These are phyloP conservation scores for Battus philenor DNA, from an alignment of 1,140 invertebrate species.

Conservation along the genomic window DNA sequence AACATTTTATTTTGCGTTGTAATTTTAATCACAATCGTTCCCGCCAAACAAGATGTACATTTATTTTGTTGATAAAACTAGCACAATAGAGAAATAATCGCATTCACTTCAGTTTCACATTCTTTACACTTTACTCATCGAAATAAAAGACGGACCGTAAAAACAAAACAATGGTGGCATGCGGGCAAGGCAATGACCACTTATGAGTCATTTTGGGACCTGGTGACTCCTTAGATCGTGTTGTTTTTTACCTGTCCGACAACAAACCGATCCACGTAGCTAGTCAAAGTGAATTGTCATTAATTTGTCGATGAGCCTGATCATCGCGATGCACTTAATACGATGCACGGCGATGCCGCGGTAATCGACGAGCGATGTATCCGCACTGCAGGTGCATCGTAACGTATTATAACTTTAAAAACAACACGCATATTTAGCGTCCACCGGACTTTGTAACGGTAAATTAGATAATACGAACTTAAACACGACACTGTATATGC, in stretches of 20 bases:
- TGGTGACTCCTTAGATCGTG: conserved; percentile 42
- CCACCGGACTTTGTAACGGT: conserved; percentile 49
- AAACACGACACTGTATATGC: conserved; percentile 34
- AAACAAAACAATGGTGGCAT: conserved; percentile 68
- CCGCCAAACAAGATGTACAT: conserved; percentile 16
- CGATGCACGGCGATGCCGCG: conserved; percentile 31
- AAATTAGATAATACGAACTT: conserved; percentile 46
- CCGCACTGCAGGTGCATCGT: conserved; percentile 66
- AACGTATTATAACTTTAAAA: conserved; percentile 48
- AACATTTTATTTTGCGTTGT: conserved; percentile 8
- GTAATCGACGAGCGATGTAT: conserved; percentile 36
- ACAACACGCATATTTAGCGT: conserved; percentile 48
- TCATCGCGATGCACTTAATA: conserved; percentile 38
- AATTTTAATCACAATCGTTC: conserved; percentile 16
- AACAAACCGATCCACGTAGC: conserved; percentile 37
- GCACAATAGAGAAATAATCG: conserved; percentile 7
- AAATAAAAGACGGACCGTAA: conserved; percentile 44
- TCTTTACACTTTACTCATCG: conserved; percentile 52
- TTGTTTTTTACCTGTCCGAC: conserved; percentile 36
- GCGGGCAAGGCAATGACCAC: conserved; percentile 43
- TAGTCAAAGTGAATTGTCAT: conserved; percentile 44
- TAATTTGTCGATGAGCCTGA: conserved; percentile 36
- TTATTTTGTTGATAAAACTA: conserved; percentile 15
- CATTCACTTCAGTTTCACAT: conserved; percentile 25
- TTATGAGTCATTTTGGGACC: conserved; percentile 66